Evolutionary conservation across 2,113 vertebrate genomes (phyloP).

Genomic region (Marmota flaviventris): DNA sequence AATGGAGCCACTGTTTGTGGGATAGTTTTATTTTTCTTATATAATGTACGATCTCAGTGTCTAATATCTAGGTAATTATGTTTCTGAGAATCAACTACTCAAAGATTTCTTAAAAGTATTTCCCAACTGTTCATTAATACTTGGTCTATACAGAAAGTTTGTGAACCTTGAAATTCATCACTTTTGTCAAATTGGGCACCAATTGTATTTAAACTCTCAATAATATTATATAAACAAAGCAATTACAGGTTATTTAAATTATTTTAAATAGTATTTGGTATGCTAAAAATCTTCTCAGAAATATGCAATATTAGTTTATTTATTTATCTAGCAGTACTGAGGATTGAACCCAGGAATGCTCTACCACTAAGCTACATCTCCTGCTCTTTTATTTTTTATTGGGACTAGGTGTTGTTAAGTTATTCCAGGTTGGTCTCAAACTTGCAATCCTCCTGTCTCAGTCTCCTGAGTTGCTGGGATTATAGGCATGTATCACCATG

Average conservation of each 20-base stretch:
- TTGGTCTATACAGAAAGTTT: neutral
- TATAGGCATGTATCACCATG: neutral
- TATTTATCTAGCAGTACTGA: neutral
- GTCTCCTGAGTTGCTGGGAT: neutral
- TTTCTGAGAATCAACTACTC: neutral
- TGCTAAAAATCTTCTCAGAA: neutral
- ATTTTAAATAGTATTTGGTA: neutral
- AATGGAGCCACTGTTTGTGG: neutral
- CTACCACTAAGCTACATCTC: neutral
- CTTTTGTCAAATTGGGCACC: neutral
- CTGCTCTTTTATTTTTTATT: neutral
- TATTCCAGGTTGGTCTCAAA: neutral
- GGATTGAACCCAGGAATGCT: neutral
- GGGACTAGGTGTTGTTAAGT: neutral
- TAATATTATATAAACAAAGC: neutral
- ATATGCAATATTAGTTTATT: neutral
- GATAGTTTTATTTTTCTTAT: neutral
- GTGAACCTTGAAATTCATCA: neutral
- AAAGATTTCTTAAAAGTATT: neutral
- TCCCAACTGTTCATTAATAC: neutral
- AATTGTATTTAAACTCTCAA: neutral
- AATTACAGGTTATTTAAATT: neutral
- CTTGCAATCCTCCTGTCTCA: neutral
- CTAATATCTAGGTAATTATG: neutral
- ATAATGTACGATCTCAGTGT: neutral